These are phyloP conservation scores for Dicentrarchus labrax DNA, from an alignment of 2,113 vertebrate species.

Conservation along the genomic window DNA sequence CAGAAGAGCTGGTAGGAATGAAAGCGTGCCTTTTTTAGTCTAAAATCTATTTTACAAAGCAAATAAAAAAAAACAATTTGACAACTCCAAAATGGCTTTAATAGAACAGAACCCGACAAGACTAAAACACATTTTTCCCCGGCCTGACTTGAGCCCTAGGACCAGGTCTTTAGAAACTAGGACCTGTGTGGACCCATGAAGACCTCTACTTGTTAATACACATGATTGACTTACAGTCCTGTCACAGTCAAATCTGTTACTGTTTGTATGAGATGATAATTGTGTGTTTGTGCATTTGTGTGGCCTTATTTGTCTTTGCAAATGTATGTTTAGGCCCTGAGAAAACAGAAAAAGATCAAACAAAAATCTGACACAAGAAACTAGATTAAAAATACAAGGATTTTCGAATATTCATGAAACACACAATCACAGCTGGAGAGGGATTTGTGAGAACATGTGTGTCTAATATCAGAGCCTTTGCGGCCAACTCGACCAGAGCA, in stretches of 20 bases:
- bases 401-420: constrained; percentile 14
- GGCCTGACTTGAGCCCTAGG: neutral
- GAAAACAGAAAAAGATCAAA: neutral
- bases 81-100: neutral
- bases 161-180: neutral
- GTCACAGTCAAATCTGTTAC: neutral
- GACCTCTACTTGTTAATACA: neutral
- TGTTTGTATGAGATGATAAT: neutral
- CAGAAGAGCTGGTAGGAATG: neutral
- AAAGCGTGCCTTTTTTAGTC: neutral
- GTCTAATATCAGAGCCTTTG: constrained; percentile 33
- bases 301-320: neutral
- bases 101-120: neutral
- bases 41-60: neutral
- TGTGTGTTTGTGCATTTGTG: neutral
- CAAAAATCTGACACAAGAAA: neutral
- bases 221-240: neutral
- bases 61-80: neutral
- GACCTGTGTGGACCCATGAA: neutral
- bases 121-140: neutral
- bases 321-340: neutral
- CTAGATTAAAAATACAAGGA: constrained; percentile 15
- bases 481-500: constrained; percentile 14
- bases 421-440: constrained; percentile 20
- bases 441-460: constrained; percentile 57